These are phyloP conservation scores for Mirza zaza DNA, from an alignment of 2,113 vertebrate genomes.

Conservation along the genomic window DNA sequence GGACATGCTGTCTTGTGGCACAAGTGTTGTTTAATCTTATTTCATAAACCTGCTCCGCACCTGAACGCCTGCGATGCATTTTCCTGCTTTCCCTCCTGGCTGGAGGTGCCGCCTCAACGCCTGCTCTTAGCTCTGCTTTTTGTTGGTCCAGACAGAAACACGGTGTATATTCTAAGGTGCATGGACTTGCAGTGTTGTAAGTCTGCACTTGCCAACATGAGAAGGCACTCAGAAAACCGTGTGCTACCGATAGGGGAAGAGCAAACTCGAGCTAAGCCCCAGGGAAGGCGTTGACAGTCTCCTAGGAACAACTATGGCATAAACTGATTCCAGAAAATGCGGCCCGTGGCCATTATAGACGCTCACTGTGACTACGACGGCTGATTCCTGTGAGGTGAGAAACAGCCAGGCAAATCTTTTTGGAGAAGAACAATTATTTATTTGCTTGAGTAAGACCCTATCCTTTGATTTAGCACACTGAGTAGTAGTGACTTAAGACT, in stretches of 20 bases:
- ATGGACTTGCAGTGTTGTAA: neutral
- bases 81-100: neutral
- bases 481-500: neutral
- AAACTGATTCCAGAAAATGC: neutral
- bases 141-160: neutral
- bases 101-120: neutral
- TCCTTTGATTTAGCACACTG: neutral
- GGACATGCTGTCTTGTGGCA: neutral
- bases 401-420: neutral
- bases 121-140: rapidly evolving
- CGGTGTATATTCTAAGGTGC: neutral
- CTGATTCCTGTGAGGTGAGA: rapidly evolving
- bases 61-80: neutral
- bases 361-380: rapidly evolving
- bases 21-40: neutral
- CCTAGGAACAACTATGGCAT: neutral
- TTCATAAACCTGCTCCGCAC: no score
- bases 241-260: neutral
- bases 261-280: neutral
- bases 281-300: neutral
- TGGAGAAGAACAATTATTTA: neutral
- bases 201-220: no score
- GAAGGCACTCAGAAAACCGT: neutral
- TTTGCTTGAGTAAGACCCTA: neutral
- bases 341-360: rapidly evolving